Conservation (phyloP, 1,140 invertebrate genomes). For the Anastatus disparis region DNA sequence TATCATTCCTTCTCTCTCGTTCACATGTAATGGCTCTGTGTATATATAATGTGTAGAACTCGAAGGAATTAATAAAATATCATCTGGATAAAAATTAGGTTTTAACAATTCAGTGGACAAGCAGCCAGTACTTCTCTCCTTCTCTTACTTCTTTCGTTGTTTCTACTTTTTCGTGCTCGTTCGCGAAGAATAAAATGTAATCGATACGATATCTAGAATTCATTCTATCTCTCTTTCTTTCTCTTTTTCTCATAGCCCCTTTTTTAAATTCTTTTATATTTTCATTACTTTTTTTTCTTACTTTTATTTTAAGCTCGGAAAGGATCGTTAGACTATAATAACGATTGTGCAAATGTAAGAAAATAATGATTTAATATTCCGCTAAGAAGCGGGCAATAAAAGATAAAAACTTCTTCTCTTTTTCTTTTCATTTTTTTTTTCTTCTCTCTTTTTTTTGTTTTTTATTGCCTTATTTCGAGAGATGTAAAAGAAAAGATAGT, state of each 20-base stretch:
- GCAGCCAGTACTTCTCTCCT: background rate
- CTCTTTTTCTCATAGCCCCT: background rate
- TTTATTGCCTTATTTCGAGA: constrained; percentile 26
- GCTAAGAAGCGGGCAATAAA: constrained; percentile 34
- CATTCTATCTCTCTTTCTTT: constrained; percentile 20
- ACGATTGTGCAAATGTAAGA: constrained; percentile 42
- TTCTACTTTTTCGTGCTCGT: constrained; percentile 34
- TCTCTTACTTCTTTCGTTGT: constrained; percentile 3
- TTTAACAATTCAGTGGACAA: constrained; percentile 35
- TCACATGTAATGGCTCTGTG: too few relatives aligned
- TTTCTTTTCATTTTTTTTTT: too few relatives aligned
- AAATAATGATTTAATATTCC: constrained; percentile 42
- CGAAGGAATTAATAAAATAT: constrained; percentile 35
- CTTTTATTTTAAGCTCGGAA: constrained; percentile 29
- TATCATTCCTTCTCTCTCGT: too few relatives aligned
- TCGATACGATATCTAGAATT: constrained; percentile 40
- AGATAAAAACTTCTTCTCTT: constrained; percentile 37
- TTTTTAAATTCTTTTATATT: background rate
- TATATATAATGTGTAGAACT: too few relatives aligned
- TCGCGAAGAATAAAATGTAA: constrained; percentile 38
- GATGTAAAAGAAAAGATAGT: constrained; percentile 24
- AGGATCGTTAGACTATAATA: constrained; percentile 33
- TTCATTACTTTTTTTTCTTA: background rate
- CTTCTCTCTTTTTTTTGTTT: too few relatives aligned
- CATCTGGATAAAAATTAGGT: constrained; percentile 36